A percentile compares a stretch with the other conserved stretches of the same genome.
Conservation (phyloP, 2,888 invertebrate species). For the Rotaria magnacalcarata region DNA sequence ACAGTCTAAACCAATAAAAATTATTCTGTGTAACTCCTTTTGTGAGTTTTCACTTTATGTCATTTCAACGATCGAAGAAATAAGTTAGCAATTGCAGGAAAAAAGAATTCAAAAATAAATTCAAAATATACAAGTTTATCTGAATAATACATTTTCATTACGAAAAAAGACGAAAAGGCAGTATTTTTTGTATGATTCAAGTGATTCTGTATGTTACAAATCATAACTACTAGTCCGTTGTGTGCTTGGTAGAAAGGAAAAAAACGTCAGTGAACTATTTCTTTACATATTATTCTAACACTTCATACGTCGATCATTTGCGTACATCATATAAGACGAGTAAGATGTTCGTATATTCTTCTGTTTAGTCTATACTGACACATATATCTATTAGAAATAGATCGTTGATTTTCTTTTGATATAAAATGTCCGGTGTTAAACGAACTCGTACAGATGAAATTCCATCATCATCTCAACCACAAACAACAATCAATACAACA, state of each 20-base stretch:
- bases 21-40: too few species aligned
- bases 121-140: not conserved
- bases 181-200: not conserved
- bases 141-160: not conserved
- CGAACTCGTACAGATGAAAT: constrained; percentile 34
- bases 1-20: too few species aligned
- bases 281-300: not conserved
- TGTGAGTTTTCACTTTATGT: too few species aligned
- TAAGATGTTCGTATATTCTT: not conserved
- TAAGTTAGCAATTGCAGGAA: not conserved
- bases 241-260: not conserved
- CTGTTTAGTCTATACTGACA: not conserved
- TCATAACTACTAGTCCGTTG: not conserved
- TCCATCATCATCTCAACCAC: not conserved
- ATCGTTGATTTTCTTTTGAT: not conserved
- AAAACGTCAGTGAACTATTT: not conserved
- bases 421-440: not conserved
- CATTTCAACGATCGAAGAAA: not conserved
- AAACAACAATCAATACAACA: not conserved
- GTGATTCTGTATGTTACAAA: not conserved
- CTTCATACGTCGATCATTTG: constrained; percentile 11
- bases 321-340: not conserved
- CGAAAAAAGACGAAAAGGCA: not conserved
- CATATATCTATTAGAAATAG: not conserved
- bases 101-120: not conserved